Evolutionary conservation across 2,113 vertebrate genomes (phyloP).

Genomic region (Datnioides undecimradiatus): DNA sequence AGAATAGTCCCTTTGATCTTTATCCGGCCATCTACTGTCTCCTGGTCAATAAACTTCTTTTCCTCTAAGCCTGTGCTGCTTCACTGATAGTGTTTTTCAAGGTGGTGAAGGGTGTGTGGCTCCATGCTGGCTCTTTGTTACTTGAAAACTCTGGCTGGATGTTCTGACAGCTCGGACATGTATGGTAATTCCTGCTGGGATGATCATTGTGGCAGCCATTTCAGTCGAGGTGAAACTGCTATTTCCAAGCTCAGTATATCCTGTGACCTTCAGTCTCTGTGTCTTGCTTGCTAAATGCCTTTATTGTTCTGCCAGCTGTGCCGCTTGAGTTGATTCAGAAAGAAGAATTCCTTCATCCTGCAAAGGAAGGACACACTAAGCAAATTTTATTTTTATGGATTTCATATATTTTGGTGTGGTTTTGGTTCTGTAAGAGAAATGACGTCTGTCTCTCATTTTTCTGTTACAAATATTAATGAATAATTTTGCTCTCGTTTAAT

Average conservation of each 20-base stretch:
- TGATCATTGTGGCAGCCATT: too few relatives aligned
- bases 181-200: neutral
- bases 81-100: neutral
- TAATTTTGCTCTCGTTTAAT: too few relatives aligned
- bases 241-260: neutral
- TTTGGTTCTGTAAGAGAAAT: too few relatives aligned
- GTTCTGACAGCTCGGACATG: neutral
- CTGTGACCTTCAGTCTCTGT: neutral
- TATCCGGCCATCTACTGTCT: neutral
- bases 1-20: neutral
- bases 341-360: too few relatives aligned
- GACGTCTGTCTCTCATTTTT: too few relatives aligned
- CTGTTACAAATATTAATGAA: too few relatives aligned
- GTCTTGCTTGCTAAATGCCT: neutral
- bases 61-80: neutral
- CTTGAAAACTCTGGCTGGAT: neutral
- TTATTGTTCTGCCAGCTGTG: neutral
- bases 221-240: neutral
- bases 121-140: neutral
- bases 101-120: neutral
- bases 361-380: too few relatives aligned
- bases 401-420: too few relatives aligned
- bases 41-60: neutral
- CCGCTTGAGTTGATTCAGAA: too few relatives aligned
- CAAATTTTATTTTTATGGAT: too few relatives aligned